Evolutionary conservation across 2,113 vertebrate genomes (phyloP), one percentile per base, ranked within the genome.

Genomic region (Morphnarchus princeps): DNA sequence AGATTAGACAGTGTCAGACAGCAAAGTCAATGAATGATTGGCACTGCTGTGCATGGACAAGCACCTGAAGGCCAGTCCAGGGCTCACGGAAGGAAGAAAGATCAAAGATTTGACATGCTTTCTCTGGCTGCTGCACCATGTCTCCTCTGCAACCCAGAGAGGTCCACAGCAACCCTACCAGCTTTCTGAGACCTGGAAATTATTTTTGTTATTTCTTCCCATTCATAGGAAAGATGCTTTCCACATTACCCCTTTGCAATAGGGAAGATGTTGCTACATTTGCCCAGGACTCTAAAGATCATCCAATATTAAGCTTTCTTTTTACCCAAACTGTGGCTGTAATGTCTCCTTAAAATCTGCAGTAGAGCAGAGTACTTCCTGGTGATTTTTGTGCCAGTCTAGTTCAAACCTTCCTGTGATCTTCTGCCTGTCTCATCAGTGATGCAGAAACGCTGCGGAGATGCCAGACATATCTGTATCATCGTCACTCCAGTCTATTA

Each of bases 131-230:
- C 62, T 61, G 13, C 31, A 52, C 36, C 31, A 22, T 2, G 13
- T 43, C 57, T 86, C 16, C 22, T 32, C 29, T 11, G 25, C 0
- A 0, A 57, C 25, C 34, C n/a, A 52, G 18, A 49, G 28, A 55
- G 42, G 20, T 19, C n/a, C 54, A 32, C 19, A 79, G 25, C 5
- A 3, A 66, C 61, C 18, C 17, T 6, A 15, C 11, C 54, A 62
- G 24, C 34, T 36, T 67, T 38, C 63, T 40, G n/a, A 10, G 29
- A 69, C 28, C 43, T 45, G 12, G 11, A 31, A 19, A 45, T 42
- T 20, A 26, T 12, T 24, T 31, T 62, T 26, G 5, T 57, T 59
- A 24, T 49, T 69, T 73, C 54, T 65, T 36, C 58, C 43, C 18
- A 43, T 50, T 74, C 32, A 15, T 5, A 70, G 63, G 25, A 63